Evolutionary conservation across 30 jellyfish, hydroid and myxozoan genomes (phyloP).

Genomic region (Catostylus mosaicus): DNA sequence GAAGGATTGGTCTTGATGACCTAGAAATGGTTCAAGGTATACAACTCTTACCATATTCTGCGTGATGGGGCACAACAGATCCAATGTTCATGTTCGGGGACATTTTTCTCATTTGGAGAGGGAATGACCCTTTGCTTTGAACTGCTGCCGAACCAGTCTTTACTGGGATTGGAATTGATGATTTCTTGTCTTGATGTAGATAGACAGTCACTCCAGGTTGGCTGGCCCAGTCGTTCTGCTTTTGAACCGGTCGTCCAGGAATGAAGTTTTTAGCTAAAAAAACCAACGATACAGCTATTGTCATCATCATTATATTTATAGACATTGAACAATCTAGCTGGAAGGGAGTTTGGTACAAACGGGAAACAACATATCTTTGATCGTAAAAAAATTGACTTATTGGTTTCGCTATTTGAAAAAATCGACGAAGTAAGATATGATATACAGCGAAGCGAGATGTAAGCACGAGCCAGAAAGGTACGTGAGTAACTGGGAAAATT

Average conservation of each 20-base stretch:
- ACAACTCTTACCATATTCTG: slow-evolving; percentile 88
- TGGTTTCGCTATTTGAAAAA: too few relatives aligned
- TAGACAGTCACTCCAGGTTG: slow-evolving; percentile 66
- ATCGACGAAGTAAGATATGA: too few relatives aligned
- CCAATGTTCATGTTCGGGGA: slow-evolving; percentile 86
- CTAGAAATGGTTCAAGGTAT: too few relatives aligned
- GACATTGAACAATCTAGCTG: too few relatives aligned
- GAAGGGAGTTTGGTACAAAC: too few relatives aligned
- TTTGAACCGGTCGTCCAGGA: slow-evolving; percentile 69
- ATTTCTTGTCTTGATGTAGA: slow-evolving; percentile 68
- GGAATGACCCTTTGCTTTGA: slow-evolving; percentile 68
- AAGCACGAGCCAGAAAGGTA: too few relatives aligned
- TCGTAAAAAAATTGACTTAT: too few relatives aligned
- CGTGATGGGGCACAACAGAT: slow-evolving; percentile 89
- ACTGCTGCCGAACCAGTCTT: slow-evolving; percentile 41
- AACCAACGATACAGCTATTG: too few relatives aligned
- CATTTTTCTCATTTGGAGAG: slow-evolving; percentile 80
- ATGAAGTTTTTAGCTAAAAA: slow-evolving; percentile 44
- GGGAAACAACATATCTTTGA: too few relatives aligned
- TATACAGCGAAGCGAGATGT: too few relatives aligned
- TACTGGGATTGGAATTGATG: slow-evolving; percentile 74
- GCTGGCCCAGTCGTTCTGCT: slow-evolving; percentile 64
- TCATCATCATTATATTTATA: background rate
- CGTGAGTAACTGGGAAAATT: too few relatives aligned
- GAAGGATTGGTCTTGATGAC: too few relatives aligned